These are phyloP conservation scores for Phaenicophaeus curvirostris DNA, from an alignment of 2,797 vertebrate genomes.

Conservation along the genomic window DNA sequence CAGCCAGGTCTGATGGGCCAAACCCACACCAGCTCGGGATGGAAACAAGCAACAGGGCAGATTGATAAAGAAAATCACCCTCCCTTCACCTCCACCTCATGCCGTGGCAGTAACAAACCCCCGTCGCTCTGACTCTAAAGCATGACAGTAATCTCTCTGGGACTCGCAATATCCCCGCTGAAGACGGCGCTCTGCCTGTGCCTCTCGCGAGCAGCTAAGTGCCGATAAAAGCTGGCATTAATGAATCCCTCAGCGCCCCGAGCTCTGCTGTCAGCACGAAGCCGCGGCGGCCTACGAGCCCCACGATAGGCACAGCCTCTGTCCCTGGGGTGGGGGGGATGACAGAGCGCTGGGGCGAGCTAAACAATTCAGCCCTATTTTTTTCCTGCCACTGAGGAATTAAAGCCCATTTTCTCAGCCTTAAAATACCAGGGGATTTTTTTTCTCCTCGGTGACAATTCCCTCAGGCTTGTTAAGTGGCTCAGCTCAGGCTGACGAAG, in stretches of 20 bases:
- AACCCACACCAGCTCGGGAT: not conserved
- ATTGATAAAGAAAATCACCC: not conserved
- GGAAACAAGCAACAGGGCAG: not conserved
- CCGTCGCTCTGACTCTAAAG: not conserved
- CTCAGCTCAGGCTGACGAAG: conserved; percentile 59
- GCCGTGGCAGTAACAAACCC: not conserved
- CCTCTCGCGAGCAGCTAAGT: not conserved
- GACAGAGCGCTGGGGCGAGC: not conserved
- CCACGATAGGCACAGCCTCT: not conserved
- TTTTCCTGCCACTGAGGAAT: not conserved
- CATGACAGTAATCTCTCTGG: not conserved
- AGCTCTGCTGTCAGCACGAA: not conserved
- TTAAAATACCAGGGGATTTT: conserved; percentile 14
- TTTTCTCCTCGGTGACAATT: not conserved
- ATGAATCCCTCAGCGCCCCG: not conserved
- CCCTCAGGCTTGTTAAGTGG: conserved; percentile 60
- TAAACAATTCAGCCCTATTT: not conserved
- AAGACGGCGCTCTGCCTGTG: not conserved
- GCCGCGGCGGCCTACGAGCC: not conserved
- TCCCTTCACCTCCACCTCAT: not conserved
- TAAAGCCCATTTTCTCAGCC: conserved; percentile 60
- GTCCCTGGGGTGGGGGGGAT: not conserved
- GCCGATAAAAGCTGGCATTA: conserved; percentile 1
- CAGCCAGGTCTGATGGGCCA: not conserved
- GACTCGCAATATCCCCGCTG: not conserved